phyloP scores from a whole-genome alignment of 1,140 invertebrate genomes.

The Mamestra configurata region DNA sequence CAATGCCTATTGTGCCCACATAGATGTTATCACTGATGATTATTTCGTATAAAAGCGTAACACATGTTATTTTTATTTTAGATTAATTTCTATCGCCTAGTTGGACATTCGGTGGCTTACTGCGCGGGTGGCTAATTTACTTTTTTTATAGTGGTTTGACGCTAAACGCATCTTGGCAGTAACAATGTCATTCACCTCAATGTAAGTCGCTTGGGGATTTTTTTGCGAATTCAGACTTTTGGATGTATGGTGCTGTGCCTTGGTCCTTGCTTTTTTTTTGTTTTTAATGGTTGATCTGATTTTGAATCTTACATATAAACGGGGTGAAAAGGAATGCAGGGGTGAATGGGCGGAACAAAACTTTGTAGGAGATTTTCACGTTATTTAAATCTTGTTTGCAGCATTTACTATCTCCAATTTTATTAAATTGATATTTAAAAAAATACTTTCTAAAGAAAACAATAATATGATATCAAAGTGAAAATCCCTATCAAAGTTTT shows the following conservation, averaged over 20 bases:
- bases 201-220: conserved; percentile 76
- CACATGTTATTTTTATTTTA: conserved; percentile 67
- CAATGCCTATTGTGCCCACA: conserved; percentile 1
- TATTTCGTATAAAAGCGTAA: conserved; percentile 42
- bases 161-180: conserved; percentile 57
- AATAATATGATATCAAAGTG: too few relatives aligned
- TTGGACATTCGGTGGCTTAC: conserved; percentile 62
- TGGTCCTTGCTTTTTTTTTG: conserved; percentile 35
- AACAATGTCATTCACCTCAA: conserved; percentile 82
- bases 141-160: conserved; percentile 55
- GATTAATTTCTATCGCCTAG: conserved; percentile 65
- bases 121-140: conserved; percentile 59
- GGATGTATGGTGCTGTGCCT: conserved; percentile 38
- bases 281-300: neutral
- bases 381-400: too few relatives aligned
- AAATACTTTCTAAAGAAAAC: too few relatives aligned
- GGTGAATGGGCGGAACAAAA: too few relatives aligned
- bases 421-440: too few relatives aligned
- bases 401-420: too few relatives aligned
- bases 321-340: too few relatives aligned
- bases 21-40: conserved; percentile 50
- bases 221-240: conserved; percentile 57
- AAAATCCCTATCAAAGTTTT: too few relatives aligned
- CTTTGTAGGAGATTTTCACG: too few relatives aligned
- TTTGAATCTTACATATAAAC: too few relatives aligned